A percentile compares a stretch with the other conserved stretches of the same genome.
Evolutionary conservation across 1,140 invertebrate species (phyloP).

Genomic region (Philopotamus ludificatus): DNA sequence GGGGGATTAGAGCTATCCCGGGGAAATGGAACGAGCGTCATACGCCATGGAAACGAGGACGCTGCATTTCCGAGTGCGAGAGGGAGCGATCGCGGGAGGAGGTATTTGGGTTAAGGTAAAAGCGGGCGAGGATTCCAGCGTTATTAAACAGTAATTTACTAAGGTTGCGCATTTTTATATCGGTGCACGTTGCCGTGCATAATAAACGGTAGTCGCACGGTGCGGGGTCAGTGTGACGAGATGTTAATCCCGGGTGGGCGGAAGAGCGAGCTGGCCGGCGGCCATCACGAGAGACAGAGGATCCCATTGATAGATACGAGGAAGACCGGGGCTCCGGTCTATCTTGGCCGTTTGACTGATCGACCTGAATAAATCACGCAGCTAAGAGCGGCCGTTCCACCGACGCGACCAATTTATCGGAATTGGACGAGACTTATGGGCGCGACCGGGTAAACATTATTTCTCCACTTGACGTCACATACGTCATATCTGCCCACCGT

Average conservation of each 20-base stretch:
- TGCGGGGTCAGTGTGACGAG: not conserved
- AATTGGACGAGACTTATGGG: not conserved
- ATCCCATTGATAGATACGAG: not conserved
- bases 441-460: not conserved
- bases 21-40: no score
- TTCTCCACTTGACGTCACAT: not conserved
- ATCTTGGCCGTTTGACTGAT: not conserved
- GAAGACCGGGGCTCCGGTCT: constrained; percentile 11
- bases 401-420: constrained; percentile 14
- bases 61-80: no score
- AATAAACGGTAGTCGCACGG: no score
- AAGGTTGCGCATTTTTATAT: no score
- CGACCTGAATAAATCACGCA: constrained; percentile 15
- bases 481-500: no score
- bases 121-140: no score
- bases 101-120: no score
- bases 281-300: not conserved
- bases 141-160: no score
- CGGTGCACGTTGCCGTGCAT: no score
- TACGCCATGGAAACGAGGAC: no score
- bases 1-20: no score
- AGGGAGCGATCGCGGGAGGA: no score
- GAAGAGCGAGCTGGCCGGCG: not conserved
- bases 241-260: not conserved
- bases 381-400: not conserved